A percentile compares a stretch with the other conserved stretches of the same genome.
Evolutionary conservation across 2,888 invertebrate genomes (phyloP).

Genomic region (Phengaris alcon): DNA sequence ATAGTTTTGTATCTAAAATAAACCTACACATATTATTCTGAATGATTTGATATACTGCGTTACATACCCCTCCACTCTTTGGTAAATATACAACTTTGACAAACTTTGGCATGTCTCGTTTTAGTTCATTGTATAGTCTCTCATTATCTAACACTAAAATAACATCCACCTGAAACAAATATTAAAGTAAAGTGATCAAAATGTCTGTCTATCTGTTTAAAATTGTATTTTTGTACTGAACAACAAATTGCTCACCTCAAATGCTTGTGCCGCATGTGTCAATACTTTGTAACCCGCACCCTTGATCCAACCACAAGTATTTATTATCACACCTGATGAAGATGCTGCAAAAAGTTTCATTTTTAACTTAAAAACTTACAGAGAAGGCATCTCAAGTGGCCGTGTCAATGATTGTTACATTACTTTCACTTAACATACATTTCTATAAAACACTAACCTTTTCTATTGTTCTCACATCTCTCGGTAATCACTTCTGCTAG

Average conservation of each 20-base stretch:
- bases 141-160: constrained; percentile 98
- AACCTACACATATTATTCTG: background rate
- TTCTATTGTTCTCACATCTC: constrained; percentile 91
- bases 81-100: constrained; percentile 95
- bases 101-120: constrained; percentile 94
- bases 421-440: too few species aligned
- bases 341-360: constrained; percentile 78
- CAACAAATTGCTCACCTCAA: constrained; percentile 80
- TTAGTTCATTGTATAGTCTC: constrained; percentile 94
- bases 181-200: background rate
- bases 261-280: constrained; percentile 93
- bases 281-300: constrained; percentile 92
- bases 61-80: constrained; percentile 96
- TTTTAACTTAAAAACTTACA: background rate
- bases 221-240: background rate
- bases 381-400: too few species aligned
- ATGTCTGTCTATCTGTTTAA: background rate
- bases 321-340: constrained; percentile 94
- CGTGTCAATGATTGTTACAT: too few species aligned
- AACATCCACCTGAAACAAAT: constrained; percentile 85
- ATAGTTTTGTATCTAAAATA: background rate
- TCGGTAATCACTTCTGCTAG: constrained; percentile 92
- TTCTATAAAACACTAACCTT: constrained; percentile 75
- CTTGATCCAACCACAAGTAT: constrained; percentile 99
- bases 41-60: background rate